Percentiles rank a stretch among this genome's conserved stretches.
Evolutionary conservation across 2,797 vertebrate genomes (phyloP).

Genomic region (Setipinna tenuifilis): DNA sequence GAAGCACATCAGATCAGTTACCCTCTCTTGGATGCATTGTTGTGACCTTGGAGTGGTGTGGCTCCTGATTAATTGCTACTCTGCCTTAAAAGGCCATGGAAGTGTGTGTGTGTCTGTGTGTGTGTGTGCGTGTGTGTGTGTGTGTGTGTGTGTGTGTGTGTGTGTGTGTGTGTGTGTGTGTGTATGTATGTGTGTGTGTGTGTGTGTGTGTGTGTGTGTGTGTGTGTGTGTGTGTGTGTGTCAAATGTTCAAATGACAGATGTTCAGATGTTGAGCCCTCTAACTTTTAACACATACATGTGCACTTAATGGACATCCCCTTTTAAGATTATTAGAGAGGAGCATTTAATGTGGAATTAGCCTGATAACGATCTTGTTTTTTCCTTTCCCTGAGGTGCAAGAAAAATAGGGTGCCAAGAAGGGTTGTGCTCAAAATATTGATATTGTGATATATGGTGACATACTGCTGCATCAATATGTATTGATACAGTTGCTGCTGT

Average conservation of each 20-base stretch:
- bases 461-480: too few relatives aligned
- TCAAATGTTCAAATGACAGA: too few relatives aligned
- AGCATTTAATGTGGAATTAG: not conserved
- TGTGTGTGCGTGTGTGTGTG: not conserved
- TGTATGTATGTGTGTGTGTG: not conserved
- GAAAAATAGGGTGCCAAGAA: not conserved
- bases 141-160: too few relatives aligned
- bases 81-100: not conserved
- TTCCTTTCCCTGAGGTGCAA: not conserved
- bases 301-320: not conserved
- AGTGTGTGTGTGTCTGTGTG: not conserved
- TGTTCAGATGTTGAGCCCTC: constrained; percentile 6
- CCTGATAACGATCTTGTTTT: not conserved
- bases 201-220: too few relatives aligned
- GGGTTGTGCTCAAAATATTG: too few relatives aligned
- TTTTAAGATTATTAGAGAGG: not conserved
- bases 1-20: not conserved
- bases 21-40: not conserved
- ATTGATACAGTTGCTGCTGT: too few relatives aligned
- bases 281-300: not conserved
- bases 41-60: constrained; percentile 10
- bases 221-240: too few relatives aligned
- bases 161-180: not conserved
- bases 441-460: too few relatives aligned
- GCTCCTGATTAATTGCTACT: not conserved